A percentile compares a stretch with the other conserved stretches of the same genome.
Conservation (phyloP, 35 echinoderm and acorn worm genomes). For the Lytechinus pictus region DNA sequence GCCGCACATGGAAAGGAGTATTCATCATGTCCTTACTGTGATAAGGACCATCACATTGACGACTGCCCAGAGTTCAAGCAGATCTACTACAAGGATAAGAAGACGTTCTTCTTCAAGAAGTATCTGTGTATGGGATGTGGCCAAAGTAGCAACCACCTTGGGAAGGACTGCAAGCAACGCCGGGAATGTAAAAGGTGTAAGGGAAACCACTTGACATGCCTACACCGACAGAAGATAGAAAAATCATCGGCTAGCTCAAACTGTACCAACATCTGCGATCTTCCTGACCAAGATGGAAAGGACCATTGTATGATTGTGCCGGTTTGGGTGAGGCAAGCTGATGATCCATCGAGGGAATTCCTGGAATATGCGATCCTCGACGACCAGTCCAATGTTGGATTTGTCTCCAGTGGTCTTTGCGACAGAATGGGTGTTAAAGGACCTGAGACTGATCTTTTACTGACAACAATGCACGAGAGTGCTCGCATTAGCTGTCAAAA, state of each 20-base stretch:
- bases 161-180: neutral
- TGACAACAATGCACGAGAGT: neutral
- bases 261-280: neutral
- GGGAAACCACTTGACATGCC: neutral
- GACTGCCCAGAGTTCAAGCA: neutral
- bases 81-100: neutral
- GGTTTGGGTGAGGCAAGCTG: neutral
- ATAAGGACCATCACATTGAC: neutral
- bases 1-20: neutral
- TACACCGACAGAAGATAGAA: neutral
- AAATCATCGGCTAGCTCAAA: neutral
- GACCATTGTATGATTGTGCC: constrained; percentile 60
- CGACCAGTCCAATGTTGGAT: constrained; percentile 13
- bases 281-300: neutral
- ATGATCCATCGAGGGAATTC: neutral
- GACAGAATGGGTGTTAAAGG: neutral
- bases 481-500: constrained; percentile 1
- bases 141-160: neutral
- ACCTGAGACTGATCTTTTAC: neutral
- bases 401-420: neutral
- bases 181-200: constrained; percentile 13
- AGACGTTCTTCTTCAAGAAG: constrained; percentile 41
- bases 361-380: constrained; percentile 25
- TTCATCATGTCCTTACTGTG: neutral
- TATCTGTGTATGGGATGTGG: constrained; percentile 47